Conservation (phyloP, 1,140 invertebrate genomes). For the Bicyclus anynana region DNA sequence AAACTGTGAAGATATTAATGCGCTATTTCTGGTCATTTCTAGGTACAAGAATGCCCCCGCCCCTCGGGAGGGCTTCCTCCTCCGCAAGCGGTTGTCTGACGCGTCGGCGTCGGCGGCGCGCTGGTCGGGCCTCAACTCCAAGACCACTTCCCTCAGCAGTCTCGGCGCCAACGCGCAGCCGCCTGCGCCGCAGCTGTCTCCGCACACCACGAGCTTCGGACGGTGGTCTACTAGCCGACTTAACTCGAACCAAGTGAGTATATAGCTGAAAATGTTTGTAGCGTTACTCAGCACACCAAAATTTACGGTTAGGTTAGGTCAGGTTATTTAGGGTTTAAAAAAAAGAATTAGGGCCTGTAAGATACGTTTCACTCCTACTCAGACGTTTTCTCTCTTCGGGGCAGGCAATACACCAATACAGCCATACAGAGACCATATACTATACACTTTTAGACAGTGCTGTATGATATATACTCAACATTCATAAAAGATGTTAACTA, state of each 20-base stretch:
- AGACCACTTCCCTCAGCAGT: slow-evolving; percentile 87
- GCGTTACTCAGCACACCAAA: too few relatives aligned
- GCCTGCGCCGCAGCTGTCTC: slow-evolving; percentile 67
- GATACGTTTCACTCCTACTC: too few relatives aligned
- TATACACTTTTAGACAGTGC: too few relatives aligned
- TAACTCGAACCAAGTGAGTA: slow-evolving; percentile 81
- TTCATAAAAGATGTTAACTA: too few relatives aligned
- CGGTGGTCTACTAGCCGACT: slow-evolving; percentile 92
- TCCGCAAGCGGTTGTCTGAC: slow-evolving; percentile 82
- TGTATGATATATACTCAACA: too few relatives aligned
- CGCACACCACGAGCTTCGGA: slow-evolving; percentile 79
- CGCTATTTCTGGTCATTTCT: slow-evolving; percentile 14
- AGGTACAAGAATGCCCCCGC: slow-evolving; percentile 89
- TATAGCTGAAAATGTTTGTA: too few relatives aligned
- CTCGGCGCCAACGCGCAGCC: slow-evolving; percentile 75
- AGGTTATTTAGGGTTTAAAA: too few relatives aligned
- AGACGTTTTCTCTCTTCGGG: too few relatives aligned
- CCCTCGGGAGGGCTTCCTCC: slow-evolving; percentile 82
- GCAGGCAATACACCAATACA: too few relatives aligned
- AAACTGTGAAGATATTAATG: background rate
- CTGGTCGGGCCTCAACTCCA: slow-evolving; percentile 85
- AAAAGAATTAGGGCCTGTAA: too few relatives aligned
- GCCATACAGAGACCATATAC: too few relatives aligned
- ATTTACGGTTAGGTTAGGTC: too few relatives aligned
- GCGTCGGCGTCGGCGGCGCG: slow-evolving; percentile 79